A percentile compares a stretch with the other conserved stretches of the same genome.
These are phyloP conservation scores for Caenorhabditis japonica DNA, from an alignment of 2,888 invertebrate species.

Conservation along the genomic window DNA sequence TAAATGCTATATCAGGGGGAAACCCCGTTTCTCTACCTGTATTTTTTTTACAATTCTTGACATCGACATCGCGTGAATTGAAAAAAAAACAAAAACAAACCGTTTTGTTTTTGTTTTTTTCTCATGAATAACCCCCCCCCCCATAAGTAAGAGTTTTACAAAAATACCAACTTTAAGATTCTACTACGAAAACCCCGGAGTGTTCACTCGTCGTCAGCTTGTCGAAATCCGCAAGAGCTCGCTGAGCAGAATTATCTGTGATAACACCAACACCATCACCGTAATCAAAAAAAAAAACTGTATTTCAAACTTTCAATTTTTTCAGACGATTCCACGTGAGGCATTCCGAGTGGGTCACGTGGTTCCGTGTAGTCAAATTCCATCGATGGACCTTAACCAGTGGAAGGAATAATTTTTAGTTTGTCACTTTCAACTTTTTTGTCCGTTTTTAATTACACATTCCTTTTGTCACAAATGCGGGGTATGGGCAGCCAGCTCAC, in stretches of 20 bases:
- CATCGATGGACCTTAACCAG: slow-evolving; percentile 73
- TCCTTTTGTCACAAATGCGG: slow-evolving; percentile 44
- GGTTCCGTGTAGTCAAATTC: slow-evolving; percentile 74
- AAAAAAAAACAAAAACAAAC: too few species aligned
- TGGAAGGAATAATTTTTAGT: slow-evolving; percentile 67
- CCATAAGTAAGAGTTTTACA: too few species aligned
- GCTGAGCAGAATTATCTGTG: slow-evolving; percentile 88
- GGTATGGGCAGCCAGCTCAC: slow-evolving; percentile 39
- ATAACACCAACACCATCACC: slow-evolving; percentile 85
- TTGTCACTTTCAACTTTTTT: slow-evolving; percentile 10
- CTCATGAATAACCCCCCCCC: too few species aligned
- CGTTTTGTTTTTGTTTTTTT: too few species aligned
- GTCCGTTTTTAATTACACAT: slow-evolving; percentile 28
- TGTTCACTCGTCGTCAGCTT: slow-evolving; percentile 82
- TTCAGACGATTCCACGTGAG: slow-evolving; percentile 71
- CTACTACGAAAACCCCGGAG: slow-evolving; percentile 79
- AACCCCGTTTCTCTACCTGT: too few species aligned
- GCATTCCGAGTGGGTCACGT: slow-evolving; percentile 74
- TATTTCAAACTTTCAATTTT: too few species aligned
- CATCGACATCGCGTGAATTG: too few species aligned
- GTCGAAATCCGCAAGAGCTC: slow-evolving; percentile 88
- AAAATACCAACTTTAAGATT: slow-evolving; percentile 74
- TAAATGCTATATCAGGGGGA: too few species aligned
- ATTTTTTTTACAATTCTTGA: too few species aligned
- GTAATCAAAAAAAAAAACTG: too few species aligned